Base-by-base conservation (phyloP, 2,113 vertebrate species). In the Pomatorhinus ruficollis region DNA sequence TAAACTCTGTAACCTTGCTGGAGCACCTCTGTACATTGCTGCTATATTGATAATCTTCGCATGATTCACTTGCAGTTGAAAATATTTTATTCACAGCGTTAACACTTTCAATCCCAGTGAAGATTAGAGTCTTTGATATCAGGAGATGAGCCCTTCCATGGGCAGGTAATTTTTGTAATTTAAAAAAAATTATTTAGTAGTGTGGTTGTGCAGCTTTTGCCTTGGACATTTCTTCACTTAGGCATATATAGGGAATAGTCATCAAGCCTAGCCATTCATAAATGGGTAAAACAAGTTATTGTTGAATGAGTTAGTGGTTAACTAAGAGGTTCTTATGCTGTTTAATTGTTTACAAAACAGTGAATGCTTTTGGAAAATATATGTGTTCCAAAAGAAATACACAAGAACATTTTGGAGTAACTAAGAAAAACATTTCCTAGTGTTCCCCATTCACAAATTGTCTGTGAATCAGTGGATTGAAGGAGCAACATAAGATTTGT, bases 31-130 rank as follows among this genome's bases (percentile, higher is more conserved):
- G 65, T 83, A 88, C 83, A 40, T 95, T 93, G 64, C 63, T 97
- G 83, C 89, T 96, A 19, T 97, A 68, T 91, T 95, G 90, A 87
- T 96, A 93, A 96, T 96, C 90, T 97, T 97, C 87, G 76, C 96
- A 75, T 94, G 92, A 81, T 91, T 97, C 92, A 65, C 11, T 90
- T 93, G 66, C 77, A 95, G 88, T 45, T 90, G 80, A 52, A 89
- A 85, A 91, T 93, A 91, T 95, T 95, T 96, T 96, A 94, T 83
- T 96, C 83, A 81, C 63, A 78, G 71, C 8, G 47, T 97, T 95
- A 97, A 96, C 81, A 10, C 92, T 96, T 97, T 85, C 86, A 69
- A 59, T 89, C 18, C 74, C 64, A 78, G 50, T 65, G 57, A 93
- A 74, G 69, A 45, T 63, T 65, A 83, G 57, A 69, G 24, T 83